Conservation (phyloP, 2,888 invertebrate species). For the Macrophya annulata region DNA sequence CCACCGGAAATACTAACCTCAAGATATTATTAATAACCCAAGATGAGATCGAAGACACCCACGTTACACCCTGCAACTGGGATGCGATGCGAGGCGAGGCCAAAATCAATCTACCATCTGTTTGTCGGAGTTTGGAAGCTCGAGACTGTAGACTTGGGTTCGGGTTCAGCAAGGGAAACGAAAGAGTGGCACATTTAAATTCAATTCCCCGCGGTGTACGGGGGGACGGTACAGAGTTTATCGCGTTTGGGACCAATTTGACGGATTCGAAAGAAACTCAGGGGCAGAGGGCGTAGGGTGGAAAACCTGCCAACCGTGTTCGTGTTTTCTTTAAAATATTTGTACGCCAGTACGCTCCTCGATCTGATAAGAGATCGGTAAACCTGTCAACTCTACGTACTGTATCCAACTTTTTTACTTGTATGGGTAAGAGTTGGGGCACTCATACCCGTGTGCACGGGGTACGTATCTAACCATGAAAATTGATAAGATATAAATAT, state of each 20-base stretch:
- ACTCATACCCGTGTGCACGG: not conserved
- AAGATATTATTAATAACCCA: conserved; percentile 79
- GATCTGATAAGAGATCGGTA: conserved; percentile 51
- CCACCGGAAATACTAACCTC: conserved; percentile 76
- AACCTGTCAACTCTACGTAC: conserved; percentile 32
- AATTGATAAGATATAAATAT: not conserved
- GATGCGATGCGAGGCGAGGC: conserved; percentile 64
- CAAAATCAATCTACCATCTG: conserved; percentile 77
- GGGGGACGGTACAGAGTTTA: conserved; percentile 67
- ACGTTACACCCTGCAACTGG: conserved; percentile 47
- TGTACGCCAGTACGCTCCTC: conserved; percentile 26
- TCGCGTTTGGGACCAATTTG: conserved; percentile 74
- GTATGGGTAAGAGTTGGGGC: conserved; percentile 29
- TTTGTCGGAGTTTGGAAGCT: conserved; percentile 64
- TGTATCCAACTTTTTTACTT: conserved; percentile 20
- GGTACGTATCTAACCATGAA: conserved; percentile 9
- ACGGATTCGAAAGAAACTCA: conserved; percentile 59
- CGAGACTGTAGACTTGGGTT: conserved; percentile 10
- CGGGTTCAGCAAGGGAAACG: conserved; percentile 54
- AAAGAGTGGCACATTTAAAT: conserved; percentile 71
- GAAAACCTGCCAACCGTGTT: conserved; percentile 30
- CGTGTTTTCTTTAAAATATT: conserved; percentile 52
- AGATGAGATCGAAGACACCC: conserved; percentile 77
- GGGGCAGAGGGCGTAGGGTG: not conserved
- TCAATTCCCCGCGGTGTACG: conserved; percentile 71